Percentiles rank a stretch among this genome's conserved stretches.
Evolutionary conservation across 1,140 invertebrate species (phyloP).

Genomic region (Hormaphis cornu): DNA sequence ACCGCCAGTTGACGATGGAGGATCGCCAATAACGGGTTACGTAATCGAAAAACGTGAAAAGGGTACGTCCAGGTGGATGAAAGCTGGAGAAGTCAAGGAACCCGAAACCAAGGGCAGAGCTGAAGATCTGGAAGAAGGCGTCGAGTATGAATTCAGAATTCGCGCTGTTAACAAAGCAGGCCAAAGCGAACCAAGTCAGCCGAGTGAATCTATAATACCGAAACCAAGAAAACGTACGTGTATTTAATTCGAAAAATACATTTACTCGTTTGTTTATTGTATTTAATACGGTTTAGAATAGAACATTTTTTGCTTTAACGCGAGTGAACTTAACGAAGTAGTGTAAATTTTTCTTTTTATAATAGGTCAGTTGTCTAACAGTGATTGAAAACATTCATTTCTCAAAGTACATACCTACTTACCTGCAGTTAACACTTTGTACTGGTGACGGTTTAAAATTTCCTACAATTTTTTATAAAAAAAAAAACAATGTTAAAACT

Average conservation of each 20-base stretch:
- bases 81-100: constrained; percentile 66
- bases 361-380: too few species aligned
- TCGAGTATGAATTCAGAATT: constrained; percentile 80
- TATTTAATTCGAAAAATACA: constrained; percentile 38
- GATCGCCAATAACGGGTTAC: constrained; percentile 86
- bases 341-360: too few species aligned
- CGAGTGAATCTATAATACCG: constrained; percentile 62
- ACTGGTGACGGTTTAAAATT: too few species aligned
- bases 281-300: too few species aligned
- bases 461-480: too few species aligned
- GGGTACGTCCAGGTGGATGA: constrained; percentile 73
- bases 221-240: constrained; percentile 77
- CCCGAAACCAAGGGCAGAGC: constrained; percentile 70
- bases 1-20: constrained; percentile 78
- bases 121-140: constrained; percentile 71
- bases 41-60: constrained; percentile 90
- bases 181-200: constrained; percentile 65
- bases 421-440: too few species aligned
- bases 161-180: constrained; percentile 70
- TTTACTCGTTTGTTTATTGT: constrained; percentile 36
- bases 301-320: too few species aligned
- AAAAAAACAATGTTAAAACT: too few species aligned
- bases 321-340: too few species aligned
- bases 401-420: too few species aligned
- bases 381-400: too few species aligned